These are phyloP conservation scores for Gnatocerus cornutus DNA, from an alignment of 2,888 invertebrate species.

Conservation along the genomic window DNA sequence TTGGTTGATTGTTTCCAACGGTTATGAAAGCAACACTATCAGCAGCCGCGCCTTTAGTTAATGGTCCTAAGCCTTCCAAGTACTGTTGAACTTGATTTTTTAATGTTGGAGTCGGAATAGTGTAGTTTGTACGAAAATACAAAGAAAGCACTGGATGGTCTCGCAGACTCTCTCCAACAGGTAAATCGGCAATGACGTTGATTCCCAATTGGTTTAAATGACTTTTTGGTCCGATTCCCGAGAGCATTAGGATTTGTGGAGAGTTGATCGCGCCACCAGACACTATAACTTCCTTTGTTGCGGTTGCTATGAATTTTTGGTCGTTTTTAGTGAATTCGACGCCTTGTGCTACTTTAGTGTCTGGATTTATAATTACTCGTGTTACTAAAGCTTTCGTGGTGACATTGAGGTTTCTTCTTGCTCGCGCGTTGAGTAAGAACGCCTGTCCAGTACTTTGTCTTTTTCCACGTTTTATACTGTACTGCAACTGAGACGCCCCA, in stretches of 20 bases:
- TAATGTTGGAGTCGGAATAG: not conserved
- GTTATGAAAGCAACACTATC: constrained; percentile 16
- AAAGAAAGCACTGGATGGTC: constrained; percentile 9
- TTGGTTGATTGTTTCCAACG: constrained; percentile 6
- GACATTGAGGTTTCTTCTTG: constrained; percentile 49
- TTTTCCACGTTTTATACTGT: constrained; percentile 46
- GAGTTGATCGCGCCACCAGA: constrained; percentile 28
- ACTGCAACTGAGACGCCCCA: constrained; percentile 45
- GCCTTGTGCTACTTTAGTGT: constrained; percentile 40
- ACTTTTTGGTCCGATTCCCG: constrained; percentile 31
- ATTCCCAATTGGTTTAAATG: constrained; percentile 22
- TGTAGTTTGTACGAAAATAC: constrained; percentile 6
- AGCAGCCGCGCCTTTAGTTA: constrained; percentile 9
- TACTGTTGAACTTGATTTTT: not conserved
- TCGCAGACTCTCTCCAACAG: constrained; percentile 12
- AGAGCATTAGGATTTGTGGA: constrained; percentile 30
- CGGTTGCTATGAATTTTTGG: constrained; percentile 24
- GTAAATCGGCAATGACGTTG: constrained; percentile 17
- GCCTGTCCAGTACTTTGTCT: constrained; percentile 50
- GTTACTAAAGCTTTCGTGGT: constrained; percentile 46
- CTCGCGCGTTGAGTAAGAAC: constrained; percentile 44
- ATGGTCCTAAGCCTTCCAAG: constrained; percentile 10
- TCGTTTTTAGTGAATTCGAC: constrained; percentile 49
- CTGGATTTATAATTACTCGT: constrained; percentile 35
- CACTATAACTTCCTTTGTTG: constrained; percentile 28